Evolutionary conservation across 2,113 vertebrate genomes (phyloP).

Genomic region (Crocuta crocuta): DNA sequence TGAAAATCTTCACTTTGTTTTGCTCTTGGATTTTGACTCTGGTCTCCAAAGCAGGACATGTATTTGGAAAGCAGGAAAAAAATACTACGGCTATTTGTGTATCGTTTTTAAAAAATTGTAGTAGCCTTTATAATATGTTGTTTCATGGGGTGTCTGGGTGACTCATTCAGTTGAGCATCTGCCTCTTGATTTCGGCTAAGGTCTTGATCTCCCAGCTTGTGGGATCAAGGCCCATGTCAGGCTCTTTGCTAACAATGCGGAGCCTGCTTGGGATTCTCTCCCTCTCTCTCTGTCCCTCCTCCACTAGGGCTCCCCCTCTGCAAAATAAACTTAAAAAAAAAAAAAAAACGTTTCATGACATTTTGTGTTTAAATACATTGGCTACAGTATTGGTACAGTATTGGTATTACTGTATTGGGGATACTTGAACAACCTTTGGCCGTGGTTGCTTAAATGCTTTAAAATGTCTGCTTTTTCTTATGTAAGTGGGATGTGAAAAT

Average conservation of each 20-base stretch:
- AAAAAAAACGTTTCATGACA: not conserved
- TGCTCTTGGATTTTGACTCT: conserved; percentile 40
- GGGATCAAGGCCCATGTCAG: no score
- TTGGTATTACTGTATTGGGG: not conserved
- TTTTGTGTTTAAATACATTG: not conserved
- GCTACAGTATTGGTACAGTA: not conserved
- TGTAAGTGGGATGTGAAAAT: not conserved
- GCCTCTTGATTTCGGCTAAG: no score
- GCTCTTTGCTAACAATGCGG: no score
- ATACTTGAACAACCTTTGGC: not conserved
- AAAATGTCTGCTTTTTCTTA: not conserved
- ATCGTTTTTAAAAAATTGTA: not conserved
- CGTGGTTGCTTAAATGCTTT: conserved; percentile 50
- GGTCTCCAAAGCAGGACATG: not conserved
- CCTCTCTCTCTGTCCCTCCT: no score
- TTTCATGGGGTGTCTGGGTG: not conserved
- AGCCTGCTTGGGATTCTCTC: no score
- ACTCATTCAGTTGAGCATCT: no score
- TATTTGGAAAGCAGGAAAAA: not conserved
- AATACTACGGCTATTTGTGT: not conserved
- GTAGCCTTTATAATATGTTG: not conserved
- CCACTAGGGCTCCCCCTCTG: no score
- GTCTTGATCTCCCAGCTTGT: no score
- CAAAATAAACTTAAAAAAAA: not conserved
- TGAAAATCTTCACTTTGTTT: not conserved